Evolutionary conservation across 2,797 vertebrate genomes (phyloP), one percentile per base, ranked within the genome.

Genomic region (Gila robusta): DNA sequence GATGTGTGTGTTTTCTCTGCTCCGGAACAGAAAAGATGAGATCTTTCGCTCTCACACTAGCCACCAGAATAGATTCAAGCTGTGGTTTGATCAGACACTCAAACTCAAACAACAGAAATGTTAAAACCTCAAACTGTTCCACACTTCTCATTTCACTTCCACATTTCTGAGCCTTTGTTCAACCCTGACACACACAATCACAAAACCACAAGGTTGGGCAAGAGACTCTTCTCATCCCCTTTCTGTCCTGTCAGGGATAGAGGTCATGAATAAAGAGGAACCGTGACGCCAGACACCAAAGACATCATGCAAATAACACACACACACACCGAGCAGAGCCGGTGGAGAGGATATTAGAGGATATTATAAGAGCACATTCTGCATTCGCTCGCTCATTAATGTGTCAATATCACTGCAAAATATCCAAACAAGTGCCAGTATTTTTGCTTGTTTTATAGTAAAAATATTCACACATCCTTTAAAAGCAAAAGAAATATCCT

Each of bases 121-220:
- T 47, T 71, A 80, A 86, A 87, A 91, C 87, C 90, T 87, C 88
- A 89, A 91, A 84, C 87, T 86, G 85, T 72, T 89, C 62, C 85
- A 86, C 87, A 88, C 88, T 89, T 90, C 88, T 86, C 88, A 86
- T 87, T 90, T 90, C 85, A 89, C 88, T 90, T 90, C 90, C 81
- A 86, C 83, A 85, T 89, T 89, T 87, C 41, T 17, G 70, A 35
- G 39, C 21, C 32, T 76, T 86, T 84, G 84, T 81, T 76, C 56
- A 26, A 49, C 70, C 80, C 82, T 69, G 81, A 85, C 79, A 87
- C 66, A 88, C 56, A 86, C 71, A 82, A 41, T 71, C 76, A 80
- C 86, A 79, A 90, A 86, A 91, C 87, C 88, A 88, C 87, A 87
- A 32, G 35, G 35, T 87, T 81, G 72, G 59, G 82, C 81, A 87